Evolutionary conservation across 2,888 invertebrate genomes (phyloP), one percentile per base, ranked within the genome.

Genomic region (Tetrapedia diversipes): DNA sequence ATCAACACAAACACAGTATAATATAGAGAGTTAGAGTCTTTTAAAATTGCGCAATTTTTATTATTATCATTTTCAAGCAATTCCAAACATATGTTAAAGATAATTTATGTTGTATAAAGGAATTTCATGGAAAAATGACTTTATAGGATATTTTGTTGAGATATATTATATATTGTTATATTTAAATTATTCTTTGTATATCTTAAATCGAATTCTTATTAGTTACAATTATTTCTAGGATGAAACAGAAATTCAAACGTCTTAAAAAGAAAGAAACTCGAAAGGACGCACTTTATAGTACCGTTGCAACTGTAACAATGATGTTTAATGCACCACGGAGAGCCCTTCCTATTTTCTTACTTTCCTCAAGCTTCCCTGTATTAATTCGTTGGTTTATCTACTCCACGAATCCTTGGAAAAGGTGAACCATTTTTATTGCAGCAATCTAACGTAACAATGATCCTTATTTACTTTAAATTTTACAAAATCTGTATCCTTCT

Each of bases 291-390:
- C 24, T 27, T 24, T 27, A 45, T 11, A 65, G 16, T 45, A 14
- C 41, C n/a, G n/a, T 19, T 43, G 29, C 37, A 47, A 24, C 16
- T 27, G 19, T 47, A 39, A 39, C 57, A 1, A 7, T 47, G 57
- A 43, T 45, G 34, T 29, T 66, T 56, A 56, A 43, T 47, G 37
- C 45, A 45, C 57, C 47, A 34, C 57, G 11, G 57, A 66, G 66
- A 27, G 37, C 37, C 34, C 19, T 56, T 19, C 6, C 3, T 14
- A 14, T 51, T 10, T 39, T n/a, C 39, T 4, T 4, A 10, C 32
- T 10, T 4, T n/a, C 41, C 14, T 14, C 32, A 3, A 19, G 22
- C 37, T 19, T 22, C n/a, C n/a, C n/a, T 19, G 22, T n/a, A 16
- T 7, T 22, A n/a, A 47, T 16, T 63, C 19, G 37, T 24, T 24